phyloP scores from a whole-genome alignment of 2,888 invertebrate species.

The Bombylius major region DNA sequence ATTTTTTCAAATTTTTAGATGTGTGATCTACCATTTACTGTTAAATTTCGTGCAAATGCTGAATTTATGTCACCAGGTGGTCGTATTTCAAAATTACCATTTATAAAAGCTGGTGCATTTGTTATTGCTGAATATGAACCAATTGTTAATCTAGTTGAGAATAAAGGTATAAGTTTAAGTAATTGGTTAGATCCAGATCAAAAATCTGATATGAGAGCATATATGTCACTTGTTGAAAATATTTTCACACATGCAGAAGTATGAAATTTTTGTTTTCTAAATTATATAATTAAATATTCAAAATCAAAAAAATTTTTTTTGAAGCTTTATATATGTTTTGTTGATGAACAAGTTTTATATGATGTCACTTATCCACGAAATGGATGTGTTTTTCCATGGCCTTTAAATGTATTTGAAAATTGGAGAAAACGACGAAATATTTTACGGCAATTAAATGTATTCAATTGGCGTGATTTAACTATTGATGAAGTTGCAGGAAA shows the following conservation, averaged over 20 bases:
- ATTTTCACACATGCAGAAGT: constrained; percentile 87
- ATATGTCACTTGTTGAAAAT: constrained; percentile 79
- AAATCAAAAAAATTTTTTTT: neutral
- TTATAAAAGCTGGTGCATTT: constrained; percentile 80
- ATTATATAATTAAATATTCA: neutral
- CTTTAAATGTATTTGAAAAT: constrained; percentile 70
- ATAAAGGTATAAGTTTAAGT: constrained; percentile 70
- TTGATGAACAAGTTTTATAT: constrained; percentile 64
- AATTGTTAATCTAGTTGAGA: constrained; percentile 77
- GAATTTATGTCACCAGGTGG: constrained; percentile 95
- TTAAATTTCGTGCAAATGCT: constrained; percentile 79
- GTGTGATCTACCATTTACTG: constrained; percentile 71
- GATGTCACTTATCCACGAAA: constrained; percentile 73
- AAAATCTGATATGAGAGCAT: constrained; percentile 85
- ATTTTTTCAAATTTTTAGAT: constrained; percentile 40
- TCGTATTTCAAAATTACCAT: constrained; percentile 59
- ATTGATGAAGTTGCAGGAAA: constrained; percentile 64
- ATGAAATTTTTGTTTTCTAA: constrained; percentile 10
- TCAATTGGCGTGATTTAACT: constrained; percentile 72
- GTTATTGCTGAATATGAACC: constrained; percentile 83
- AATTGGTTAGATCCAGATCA: constrained; percentile 56
- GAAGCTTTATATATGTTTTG: constrained; percentile 77
- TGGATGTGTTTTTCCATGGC: constrained; percentile 89
- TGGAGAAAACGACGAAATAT: constrained; percentile 60
- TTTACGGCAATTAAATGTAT: constrained; percentile 56